A percentile compares a stretch with the other conserved stretches of the same genome.
Conservation (phyloP, 2,113 vertebrate species). For the Podilymbus podiceps region DNA sequence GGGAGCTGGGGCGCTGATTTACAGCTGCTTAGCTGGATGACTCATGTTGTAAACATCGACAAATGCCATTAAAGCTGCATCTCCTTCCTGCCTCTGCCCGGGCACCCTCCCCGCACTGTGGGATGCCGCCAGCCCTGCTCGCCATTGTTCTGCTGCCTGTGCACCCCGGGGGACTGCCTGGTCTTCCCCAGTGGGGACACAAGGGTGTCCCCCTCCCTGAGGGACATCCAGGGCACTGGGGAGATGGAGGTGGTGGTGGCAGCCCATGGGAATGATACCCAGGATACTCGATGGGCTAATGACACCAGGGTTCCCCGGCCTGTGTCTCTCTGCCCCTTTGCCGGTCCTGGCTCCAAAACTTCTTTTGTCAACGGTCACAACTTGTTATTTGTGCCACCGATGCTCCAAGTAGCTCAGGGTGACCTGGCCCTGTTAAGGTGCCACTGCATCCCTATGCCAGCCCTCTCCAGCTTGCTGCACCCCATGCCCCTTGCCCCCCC, state of each 20-base stretch:
- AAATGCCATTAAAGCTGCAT: slow-evolving; percentile 56
- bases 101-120: rapidly evolving
- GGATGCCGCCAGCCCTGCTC: not conserved
- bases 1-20: slow-evolving; percentile 56
- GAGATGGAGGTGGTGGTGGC: not conserved
- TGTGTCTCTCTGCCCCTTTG: not conserved
- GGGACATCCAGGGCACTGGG: not conserved
- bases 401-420: not conserved
- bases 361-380: not conserved
- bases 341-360: not conserved
- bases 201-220: not conserved
- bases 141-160: rapidly evolving
- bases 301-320: not conserved
- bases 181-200: rapidly evolving
- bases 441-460: not conserved
- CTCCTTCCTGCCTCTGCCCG: not conserved
- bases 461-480: not conserved
- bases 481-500: no score
- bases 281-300: rapidly evolving
- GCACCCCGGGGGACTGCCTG: not conserved
- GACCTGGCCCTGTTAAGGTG: not conserved
- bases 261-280: not conserved
- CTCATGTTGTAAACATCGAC: slow-evolving; percentile 51
- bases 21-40: slow-evolving; percentile 32
- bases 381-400: not conserved